Conservation (phyloP, 2,888 invertebrate species). For the Gari tellinella region DNA sequence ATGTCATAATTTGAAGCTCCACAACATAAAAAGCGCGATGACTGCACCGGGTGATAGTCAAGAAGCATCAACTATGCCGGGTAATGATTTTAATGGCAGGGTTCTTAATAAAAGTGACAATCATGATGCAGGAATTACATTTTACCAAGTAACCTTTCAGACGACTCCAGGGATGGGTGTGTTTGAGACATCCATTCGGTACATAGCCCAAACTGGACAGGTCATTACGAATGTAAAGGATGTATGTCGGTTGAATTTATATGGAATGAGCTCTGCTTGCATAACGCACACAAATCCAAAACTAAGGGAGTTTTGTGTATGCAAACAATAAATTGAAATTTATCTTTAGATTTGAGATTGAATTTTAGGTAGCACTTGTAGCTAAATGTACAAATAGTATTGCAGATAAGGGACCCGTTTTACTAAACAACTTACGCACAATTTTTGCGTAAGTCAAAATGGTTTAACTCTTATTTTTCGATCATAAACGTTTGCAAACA, state of each 20-base stretch:
- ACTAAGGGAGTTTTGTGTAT: conserved; percentile 93
- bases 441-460: too few relatives aligned
- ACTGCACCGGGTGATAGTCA: conserved; percentile 89
- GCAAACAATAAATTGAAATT: too few relatives aligned
- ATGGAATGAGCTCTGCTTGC: conserved; percentile 92
- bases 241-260: conserved; percentile 92
- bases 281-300: conserved; percentile 87
- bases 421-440: too few relatives aligned
- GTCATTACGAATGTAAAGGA: conserved; percentile 89
- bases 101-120: conserved; percentile 89
- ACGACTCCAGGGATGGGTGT: conserved; percentile 91
- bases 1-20: conserved; percentile 85
- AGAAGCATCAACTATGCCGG: conserved; percentile 89
- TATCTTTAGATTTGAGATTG: too few relatives aligned
- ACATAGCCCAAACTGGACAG: conserved; percentile 86
- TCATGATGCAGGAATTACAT: conserved; percentile 87
- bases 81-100: conserved; percentile 93
- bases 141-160: conserved; percentile 92
- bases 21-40: conserved; percentile 89
- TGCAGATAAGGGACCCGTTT: too few relatives aligned
- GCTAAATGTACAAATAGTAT: too few relatives aligned
- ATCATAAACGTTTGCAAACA: too few relatives aligned
- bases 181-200: conserved; percentile 92
- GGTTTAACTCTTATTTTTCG: too few relatives aligned
- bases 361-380: too few relatives aligned